phyloP scores from a whole-genome alignment of 2,888 invertebrate genomes.

The Dryobotodes eremita region DNA sequence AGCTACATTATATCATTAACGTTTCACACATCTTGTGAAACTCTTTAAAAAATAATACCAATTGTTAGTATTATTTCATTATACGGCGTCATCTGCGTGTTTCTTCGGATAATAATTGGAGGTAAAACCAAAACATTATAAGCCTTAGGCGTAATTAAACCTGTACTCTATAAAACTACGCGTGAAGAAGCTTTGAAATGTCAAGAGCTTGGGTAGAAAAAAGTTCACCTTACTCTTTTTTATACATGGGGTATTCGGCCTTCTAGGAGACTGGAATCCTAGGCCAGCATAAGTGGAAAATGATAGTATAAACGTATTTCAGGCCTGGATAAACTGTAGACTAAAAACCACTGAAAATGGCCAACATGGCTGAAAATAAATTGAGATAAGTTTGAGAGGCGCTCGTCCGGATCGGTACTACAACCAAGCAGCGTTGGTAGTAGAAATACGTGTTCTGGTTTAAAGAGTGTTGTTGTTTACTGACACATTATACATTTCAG shows the following conservation, averaged over 20 bases:
- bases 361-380: too few species aligned
- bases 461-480: neutral
- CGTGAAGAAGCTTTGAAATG: conserved; percentile 45
- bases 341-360: neutral
- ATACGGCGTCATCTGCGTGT: conserved; percentile 13
- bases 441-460: neutral
- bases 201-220: conserved; percentile 53
- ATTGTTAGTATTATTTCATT: conserved; percentile 32
- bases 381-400: too few species aligned
- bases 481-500: neutral
- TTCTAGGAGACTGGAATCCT: conserved; percentile 13
- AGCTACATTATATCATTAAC: conserved; percentile 30
- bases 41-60: conserved; percentile 15
- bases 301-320: neutral
- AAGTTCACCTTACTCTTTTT: conserved; percentile 21
- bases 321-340: neutral
- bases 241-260: conserved; percentile 5
- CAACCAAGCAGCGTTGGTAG: neutral
- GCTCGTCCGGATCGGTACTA: too few species aligned
- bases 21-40: conserved; percentile 32
- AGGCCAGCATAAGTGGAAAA: neutral
- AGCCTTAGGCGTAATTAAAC: conserved; percentile 50
- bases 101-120: conserved; percentile 32
- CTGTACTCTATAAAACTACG: conserved; percentile 30
- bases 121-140: conserved; percentile 34